Percentiles rank a stretch among this genome's conserved stretches.
phyloP scores from a whole-genome alignment of 2,113 vertebrate genomes.

The Epinephelus cyanopodus region DNA sequence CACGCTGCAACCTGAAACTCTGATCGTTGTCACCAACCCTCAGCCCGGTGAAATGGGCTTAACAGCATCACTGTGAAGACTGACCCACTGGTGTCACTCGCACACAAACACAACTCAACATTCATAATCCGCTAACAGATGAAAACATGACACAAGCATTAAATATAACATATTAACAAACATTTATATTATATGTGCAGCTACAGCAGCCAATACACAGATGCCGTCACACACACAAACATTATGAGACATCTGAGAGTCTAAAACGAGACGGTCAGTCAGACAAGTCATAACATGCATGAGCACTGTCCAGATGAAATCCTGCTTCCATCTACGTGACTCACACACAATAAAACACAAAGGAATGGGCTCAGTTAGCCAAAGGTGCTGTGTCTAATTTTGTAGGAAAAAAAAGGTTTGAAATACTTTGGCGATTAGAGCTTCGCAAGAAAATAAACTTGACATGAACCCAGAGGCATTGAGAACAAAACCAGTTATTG shows the following conservation, averaged over 20 bases:
- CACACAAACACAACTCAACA: background rate
- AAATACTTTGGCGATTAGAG: background rate
- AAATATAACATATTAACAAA: too few species aligned
- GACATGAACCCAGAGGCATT: background rate
- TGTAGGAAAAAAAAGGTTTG: background rate
- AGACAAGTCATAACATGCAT: constrained; percentile 21
- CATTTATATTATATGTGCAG: background rate
- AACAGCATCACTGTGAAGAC: constrained; percentile 1
- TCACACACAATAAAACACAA: background rate
- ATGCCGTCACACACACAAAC: constrained; percentile 17
- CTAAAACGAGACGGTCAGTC: constrained; percentile 36
- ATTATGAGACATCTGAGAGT: constrained; percentile 27
- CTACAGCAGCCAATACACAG: background rate
- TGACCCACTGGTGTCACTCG: background rate
- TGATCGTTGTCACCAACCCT: background rate
- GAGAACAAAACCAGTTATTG: background rate
- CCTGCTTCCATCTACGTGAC: constrained; percentile 10
- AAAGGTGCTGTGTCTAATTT: background rate
- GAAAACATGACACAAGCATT: too few species aligned
- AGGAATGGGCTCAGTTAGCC: background rate
- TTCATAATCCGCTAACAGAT: too few species aligned
- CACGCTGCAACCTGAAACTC: constrained; percentile 47
- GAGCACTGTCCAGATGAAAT: constrained; percentile 20
- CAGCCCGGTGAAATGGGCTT: background rate
- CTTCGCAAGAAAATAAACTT: background rate